Conservation (phyloP, 2,888 invertebrate genomes). For the Synergus laeviventris region DNA sequence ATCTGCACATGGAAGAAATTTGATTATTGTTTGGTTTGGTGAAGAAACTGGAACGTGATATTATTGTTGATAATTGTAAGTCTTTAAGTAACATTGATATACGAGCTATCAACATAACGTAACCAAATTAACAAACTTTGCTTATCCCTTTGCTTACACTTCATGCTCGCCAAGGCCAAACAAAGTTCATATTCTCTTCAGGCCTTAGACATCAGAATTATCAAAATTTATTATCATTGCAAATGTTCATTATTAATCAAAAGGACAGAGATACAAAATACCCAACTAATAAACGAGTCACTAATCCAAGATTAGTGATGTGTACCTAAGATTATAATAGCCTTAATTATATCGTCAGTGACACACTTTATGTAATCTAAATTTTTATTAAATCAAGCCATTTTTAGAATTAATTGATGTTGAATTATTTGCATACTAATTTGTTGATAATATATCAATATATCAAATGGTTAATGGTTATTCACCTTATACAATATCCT, state of each 20-base stretch:
- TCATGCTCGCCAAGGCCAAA: background rate
- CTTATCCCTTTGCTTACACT: background rate
- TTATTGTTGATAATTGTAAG: background rate
- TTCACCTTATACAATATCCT: background rate
- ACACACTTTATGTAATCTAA: too few relatives aligned
- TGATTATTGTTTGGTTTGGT: background rate
- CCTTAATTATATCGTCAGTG: too few relatives aligned
- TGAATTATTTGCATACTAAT: too few relatives aligned
- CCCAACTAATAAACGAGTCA: too few relatives aligned
- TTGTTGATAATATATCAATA: background rate
- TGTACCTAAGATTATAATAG: too few relatives aligned
- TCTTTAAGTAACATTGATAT: background rate
- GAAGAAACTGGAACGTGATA: background rate
- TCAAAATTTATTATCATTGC: too few relatives aligned
- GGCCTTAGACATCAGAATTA: too few relatives aligned
- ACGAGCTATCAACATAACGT: background rate
- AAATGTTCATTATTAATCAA: too few relatives aligned
- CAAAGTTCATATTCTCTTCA: background rate
- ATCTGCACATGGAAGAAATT: background rate
- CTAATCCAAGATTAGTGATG: too few relatives aligned
- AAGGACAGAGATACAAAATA: too few relatives aligned
- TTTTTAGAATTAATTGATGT: background rate
- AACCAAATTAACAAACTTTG: background rate
- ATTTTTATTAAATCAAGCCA: background rate
- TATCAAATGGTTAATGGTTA: background rate